Percentiles rank a stretch among this genome's conserved stretches.
phyloP scores from a whole-genome alignment of 1,140 invertebrate genomes.

The Augochlora pura region DNA sequence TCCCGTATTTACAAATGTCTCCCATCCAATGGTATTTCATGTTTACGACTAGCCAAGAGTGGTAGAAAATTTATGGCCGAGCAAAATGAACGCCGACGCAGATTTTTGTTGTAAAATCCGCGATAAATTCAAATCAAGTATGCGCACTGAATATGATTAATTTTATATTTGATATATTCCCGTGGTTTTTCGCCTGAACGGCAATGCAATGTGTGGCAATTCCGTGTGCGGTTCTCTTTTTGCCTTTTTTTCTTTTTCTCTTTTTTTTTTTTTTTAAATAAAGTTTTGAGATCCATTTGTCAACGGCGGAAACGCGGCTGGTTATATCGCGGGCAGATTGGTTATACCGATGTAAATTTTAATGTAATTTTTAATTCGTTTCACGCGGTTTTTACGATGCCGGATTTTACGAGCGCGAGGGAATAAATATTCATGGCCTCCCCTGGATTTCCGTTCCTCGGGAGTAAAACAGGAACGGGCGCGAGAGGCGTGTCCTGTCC shows the following conservation, averaged over 20 bases:
- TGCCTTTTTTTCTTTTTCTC: background rate
- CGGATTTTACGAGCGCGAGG: background rate
- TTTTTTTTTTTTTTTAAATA: background rate
- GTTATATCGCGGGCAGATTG: background rate
- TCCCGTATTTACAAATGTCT: too few species aligned
- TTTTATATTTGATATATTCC: too few species aligned
- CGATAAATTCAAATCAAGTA: background rate
- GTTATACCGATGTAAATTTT: conserved; percentile 11
- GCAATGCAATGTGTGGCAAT: too few species aligned
- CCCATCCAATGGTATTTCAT: too few species aligned
- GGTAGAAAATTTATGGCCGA: too few species aligned
- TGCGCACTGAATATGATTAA: background rate
- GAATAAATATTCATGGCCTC: conserved; percentile 13
- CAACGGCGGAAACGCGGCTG: background rate
- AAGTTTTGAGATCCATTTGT: background rate
- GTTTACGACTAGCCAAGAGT: too few species aligned
- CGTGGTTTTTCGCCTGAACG: too few species aligned
- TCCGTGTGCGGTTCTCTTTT: too few species aligned
- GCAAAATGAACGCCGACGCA: too few species aligned
- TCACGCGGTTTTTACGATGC: conserved; percentile 6
- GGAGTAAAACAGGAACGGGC: conserved; percentile 4
- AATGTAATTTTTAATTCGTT: conserved; percentile 13
- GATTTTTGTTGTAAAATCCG: background rate
- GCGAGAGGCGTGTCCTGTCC: too few species aligned
- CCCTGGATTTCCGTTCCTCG: conserved; percentile 1